phyloP scores from a whole-genome alignment of 2,113 vertebrate species.

The Cavia aperea region DNA sequence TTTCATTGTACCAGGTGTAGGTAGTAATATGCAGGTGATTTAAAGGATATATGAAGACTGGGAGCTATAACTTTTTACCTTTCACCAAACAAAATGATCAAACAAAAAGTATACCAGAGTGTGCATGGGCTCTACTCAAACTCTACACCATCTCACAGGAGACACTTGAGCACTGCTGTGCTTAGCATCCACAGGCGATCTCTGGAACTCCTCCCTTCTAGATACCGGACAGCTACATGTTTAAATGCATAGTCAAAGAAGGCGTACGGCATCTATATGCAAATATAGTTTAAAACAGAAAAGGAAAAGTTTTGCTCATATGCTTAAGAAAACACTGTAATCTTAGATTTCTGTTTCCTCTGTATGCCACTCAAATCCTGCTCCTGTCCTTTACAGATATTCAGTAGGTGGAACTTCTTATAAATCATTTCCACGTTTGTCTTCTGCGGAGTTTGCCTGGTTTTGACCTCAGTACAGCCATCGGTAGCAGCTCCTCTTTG shows the following conservation, averaged over 20 bases:
- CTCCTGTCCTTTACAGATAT: not conserved
- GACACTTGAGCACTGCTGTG: not conserved
- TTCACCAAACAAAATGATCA: not conserved
- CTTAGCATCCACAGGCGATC: too few species aligned
- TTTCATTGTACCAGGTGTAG: not conserved
- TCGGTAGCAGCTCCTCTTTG: not conserved
- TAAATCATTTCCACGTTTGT: not conserved
- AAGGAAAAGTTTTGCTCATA: not conserved
- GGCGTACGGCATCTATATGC: not conserved
- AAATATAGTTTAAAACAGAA: constrained; percentile 4
- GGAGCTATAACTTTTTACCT: not conserved
- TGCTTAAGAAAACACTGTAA: not conserved
- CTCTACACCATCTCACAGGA: too few species aligned
- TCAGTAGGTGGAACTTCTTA: not conserved
- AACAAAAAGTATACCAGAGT: not conserved
- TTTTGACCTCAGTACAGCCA: not conserved
- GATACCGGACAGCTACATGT: too few species aligned
- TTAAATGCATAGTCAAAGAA: not conserved
- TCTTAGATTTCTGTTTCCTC: not conserved
- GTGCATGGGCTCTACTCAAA: not conserved
- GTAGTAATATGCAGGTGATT: not conserved
- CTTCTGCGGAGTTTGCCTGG: not conserved
- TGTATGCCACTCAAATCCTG: not conserved
- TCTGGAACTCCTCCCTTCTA: not conserved
- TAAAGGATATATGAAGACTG: not conserved